Percentiles rank a stretch among this genome's conserved stretches.
These are phyloP conservation scores for Sicus ferrugineus DNA, from an alignment of 2,888 invertebrate species.

Conservation along the genomic window DNA sequence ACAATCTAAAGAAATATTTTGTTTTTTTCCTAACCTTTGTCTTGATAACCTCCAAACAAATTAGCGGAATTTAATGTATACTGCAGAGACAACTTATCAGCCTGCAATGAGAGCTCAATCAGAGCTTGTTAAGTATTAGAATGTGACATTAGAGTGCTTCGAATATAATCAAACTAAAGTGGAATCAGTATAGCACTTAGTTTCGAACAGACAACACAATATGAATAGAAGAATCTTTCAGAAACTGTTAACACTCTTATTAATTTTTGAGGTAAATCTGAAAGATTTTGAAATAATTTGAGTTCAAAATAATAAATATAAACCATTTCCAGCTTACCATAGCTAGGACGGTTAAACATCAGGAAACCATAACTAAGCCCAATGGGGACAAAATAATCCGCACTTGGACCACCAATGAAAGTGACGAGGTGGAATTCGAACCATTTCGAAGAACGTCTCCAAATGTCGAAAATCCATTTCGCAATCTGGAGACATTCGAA, in stretches of 20 bases:
- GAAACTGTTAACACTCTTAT: neutral
- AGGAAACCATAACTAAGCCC: conserved; percentile 11
- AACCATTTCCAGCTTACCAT: conserved; percentile 15
- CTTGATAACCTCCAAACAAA: conserved; percentile 10
- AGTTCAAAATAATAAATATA: conserved; percentile 13
- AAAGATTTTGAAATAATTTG: conserved; percentile 21
- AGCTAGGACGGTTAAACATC: conserved; percentile 22
- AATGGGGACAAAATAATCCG: conserved; percentile 32
- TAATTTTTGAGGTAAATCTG: neutral
- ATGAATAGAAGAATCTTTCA: neutral
- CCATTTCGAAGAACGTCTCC: no score
- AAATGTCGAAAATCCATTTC: neutral
- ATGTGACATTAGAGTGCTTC: neutral
- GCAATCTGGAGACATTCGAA: neutral
- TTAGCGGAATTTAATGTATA: neutral
- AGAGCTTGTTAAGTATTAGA: neutral
- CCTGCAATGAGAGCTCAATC: neutral
- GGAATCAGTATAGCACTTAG: neutral
- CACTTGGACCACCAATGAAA: conserved; percentile 32
- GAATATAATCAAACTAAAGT: neutral
- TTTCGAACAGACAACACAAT: neutral
- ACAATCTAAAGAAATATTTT: no score
- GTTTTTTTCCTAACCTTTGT: neutral
- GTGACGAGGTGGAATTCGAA: conserved; percentile 15
- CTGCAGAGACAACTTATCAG: neutral